Conservation (phyloP, 2,888 invertebrate genomes). For the Drosophila vallismaia region DNA sequence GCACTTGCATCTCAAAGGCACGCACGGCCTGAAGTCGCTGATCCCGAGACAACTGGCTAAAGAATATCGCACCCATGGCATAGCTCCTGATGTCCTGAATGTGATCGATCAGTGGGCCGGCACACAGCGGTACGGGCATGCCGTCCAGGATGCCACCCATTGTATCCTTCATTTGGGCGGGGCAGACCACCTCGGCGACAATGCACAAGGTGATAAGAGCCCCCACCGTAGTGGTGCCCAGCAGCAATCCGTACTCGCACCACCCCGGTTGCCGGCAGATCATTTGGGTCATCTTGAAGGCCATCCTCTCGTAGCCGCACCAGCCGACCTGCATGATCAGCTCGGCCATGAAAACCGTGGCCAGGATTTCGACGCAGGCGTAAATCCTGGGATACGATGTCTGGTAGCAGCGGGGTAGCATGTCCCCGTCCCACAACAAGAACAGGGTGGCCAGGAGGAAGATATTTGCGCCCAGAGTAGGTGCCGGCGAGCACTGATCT, state of each 20-base stretch:
- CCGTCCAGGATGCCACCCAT: conserved; percentile 33
- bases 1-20: conserved; percentile 41
- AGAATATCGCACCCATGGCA: conserved; percentile 25
- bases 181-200: conserved; percentile 16
- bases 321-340: conserved; percentile 43
- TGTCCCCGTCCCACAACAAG: conserved; percentile 37
- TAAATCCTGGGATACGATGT: conserved; percentile 8
- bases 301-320: conserved; percentile 46
- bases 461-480: conserved; percentile 18
- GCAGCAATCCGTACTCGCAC: conserved; percentile 35
- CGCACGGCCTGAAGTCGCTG: conserved; percentile 47
- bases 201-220: conserved; percentile 5
- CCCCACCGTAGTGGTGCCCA: background rate
- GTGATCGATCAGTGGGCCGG: conserved; percentile 35
- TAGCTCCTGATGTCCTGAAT: conserved; percentile 34
- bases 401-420: conserved; percentile 40
- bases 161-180: conserved; percentile 10
- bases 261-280: conserved; percentile 40
- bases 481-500: conserved; percentile 29
- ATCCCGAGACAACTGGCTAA: conserved; percentile 38
- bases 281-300: conserved; percentile 18
- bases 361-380: conserved; percentile 40
- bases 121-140: conserved; percentile 27
- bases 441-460: conserved; percentile 39
- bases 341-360: conserved; percentile 47